Base-by-base conservation (phyloP, 2,113 vertebrate genomes). In the Macroglossus sobrinus region DNA sequence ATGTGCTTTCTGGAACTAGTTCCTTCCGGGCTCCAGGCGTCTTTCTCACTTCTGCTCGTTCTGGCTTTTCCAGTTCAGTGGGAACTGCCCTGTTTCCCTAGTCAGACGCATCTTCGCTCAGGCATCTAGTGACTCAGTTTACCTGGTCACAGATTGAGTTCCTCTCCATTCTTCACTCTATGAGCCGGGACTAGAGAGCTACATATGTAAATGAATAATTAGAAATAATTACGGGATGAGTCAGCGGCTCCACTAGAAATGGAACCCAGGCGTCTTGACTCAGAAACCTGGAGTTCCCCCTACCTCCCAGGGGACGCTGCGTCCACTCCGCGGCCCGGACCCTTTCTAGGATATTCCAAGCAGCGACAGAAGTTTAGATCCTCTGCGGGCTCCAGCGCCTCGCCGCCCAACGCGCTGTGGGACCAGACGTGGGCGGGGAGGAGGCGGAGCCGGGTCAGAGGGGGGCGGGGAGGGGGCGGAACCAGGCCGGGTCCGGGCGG, bases 231-330 rank as follows among this genome's bases (percentile, higher is more conserved):
- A 97, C 30, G 74, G 91, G 86, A 64, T 96, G 96, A 97, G 95
- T 97, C 96, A 97, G 57, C n/a, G 75, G 63, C 69, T 95, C 84
- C 38, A 74, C 79, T 95, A 93, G 94, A 98, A 97, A 96, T 84
- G 96, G 94, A 96, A 93, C 35, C 82, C 79, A 72, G 94, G 97
- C 97, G 95, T 98, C 97, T 97, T 64, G 94, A 97, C 91, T 97
- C 96, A 63, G 84, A 96, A 96, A 90, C 90, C 69, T 55, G 6
- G 53, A 43, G 79, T 81, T 89, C 63, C 55, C 80, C 90, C 35
- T 38, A 64, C 80, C 4, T 75, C 81, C 72, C 74, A 78, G 96
- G 7, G 7, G 88, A 97, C 96, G 94, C 95, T 28, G 96, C 96
- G 86, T 97, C 95, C 43, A 55, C 45, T 59, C 82, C 1, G 95